phyloP scores from a whole-genome alignment of 2,797 vertebrate genomes.

The Coregonus sp. region DNA sequence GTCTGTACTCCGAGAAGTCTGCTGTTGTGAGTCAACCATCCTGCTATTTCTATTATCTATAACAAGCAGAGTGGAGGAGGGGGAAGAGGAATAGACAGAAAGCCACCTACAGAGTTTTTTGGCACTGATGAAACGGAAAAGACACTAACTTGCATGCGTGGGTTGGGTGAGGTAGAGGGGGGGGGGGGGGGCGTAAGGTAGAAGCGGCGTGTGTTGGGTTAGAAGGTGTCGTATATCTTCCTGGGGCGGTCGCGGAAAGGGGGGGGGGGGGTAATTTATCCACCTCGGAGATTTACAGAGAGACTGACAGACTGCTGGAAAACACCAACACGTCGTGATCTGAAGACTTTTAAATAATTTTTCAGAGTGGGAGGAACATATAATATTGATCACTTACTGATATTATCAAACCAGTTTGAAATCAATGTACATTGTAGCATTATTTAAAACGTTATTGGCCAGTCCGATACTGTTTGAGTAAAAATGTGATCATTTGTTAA shows the following conservation, averaged over 20 bases:
- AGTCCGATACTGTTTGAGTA: too few species aligned
- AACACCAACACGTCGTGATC: neutral
- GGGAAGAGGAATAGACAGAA: conserved; percentile 26
- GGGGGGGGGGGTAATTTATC: conserved; percentile 22
- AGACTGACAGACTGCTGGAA: neutral
- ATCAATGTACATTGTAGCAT: neutral
- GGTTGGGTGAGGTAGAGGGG: too few species aligned
- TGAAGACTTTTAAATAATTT: neutral
- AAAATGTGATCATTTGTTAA: neutral
- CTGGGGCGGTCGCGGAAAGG: neutral
- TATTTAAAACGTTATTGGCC: neutral
- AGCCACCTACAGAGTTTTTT: conserved; percentile 14
- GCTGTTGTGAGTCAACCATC: conserved; percentile 47
- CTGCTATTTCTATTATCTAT: conserved; percentile 36
- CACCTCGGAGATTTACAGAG: neutral
- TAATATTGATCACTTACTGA: neutral
- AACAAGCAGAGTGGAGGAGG: conserved; percentile 33
- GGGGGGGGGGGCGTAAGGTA: too few species aligned
- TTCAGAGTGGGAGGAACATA: neutral
- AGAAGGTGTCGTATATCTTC: conserved; percentile 37
- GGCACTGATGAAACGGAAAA: conserved; percentile 21
- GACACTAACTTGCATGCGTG: conserved; percentile 3
- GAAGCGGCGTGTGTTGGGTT: neutral
- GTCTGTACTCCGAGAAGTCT: neutral
- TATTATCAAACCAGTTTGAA: neutral